Evolutionary conservation across 2,113 vertebrate genomes (phyloP).

Genomic region (Fukomys damarensis): DNA sequence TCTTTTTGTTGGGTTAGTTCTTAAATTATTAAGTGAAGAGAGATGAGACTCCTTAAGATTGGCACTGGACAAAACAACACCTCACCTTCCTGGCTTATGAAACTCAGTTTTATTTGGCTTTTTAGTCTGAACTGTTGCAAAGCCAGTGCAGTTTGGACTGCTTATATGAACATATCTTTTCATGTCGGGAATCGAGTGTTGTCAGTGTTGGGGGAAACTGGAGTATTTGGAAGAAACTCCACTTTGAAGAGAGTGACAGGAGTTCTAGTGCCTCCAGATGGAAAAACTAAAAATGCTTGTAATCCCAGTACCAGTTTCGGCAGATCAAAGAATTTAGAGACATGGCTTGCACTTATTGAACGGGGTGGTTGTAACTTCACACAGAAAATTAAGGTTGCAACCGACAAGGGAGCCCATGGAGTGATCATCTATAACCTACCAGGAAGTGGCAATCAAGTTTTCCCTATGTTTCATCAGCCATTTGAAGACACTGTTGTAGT

Average conservation of each 20-base stretch:
- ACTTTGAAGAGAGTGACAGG: slow-evolving; percentile 65
- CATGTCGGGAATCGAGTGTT: slow-evolving; percentile 59
- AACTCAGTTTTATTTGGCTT: slow-evolving; percentile 68
- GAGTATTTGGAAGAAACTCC: slow-evolving; percentile 72
- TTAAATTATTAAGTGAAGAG: slow-evolving; percentile 17
- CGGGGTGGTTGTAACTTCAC: slow-evolving; percentile 62
- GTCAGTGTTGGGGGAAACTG: slow-evolving; percentile 65
- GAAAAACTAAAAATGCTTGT: slow-evolving; percentile 63
- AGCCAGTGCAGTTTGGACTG: slow-evolving; percentile 65
- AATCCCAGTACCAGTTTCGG: slow-evolving; percentile 68
- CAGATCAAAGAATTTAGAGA: background rate
- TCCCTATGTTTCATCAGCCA: slow-evolving; percentile 66
- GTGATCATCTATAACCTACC: slow-evolving; percentile 76
- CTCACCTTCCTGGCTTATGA: slow-evolving; percentile 54
- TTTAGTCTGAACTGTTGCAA: slow-evolving; percentile 47
- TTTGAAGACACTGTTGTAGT: slow-evolving; percentile 62
- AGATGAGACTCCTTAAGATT: slow-evolving; percentile 68
- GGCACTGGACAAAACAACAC: background rate
- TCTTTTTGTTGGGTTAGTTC: slow-evolving; percentile 15
- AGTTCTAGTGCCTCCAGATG: slow-evolving; percentile 60
- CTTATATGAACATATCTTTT: slow-evolving; percentile 80
- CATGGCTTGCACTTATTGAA: slow-evolving; percentile 61
- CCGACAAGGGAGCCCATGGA: slow-evolving; percentile 54
- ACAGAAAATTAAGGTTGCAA: slow-evolving; percentile 74
- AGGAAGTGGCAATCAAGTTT: slow-evolving; percentile 71